Evolutionary conservation across 2,888 invertebrate genomes (phyloP), one percentile per base, ranked within the genome.

Genomic region (Meloe dianella): DNA sequence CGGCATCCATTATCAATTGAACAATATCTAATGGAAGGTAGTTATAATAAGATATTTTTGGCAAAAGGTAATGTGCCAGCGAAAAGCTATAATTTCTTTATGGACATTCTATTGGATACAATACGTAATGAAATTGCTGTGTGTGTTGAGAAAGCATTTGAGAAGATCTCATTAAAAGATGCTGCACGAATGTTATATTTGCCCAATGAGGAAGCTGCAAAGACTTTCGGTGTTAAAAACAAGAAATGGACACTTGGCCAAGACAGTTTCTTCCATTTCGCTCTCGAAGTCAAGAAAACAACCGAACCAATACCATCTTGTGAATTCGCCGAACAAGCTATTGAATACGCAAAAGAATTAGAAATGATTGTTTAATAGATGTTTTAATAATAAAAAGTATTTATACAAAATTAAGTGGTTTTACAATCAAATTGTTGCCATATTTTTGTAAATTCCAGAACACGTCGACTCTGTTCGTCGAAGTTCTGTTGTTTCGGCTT

Each of bases 1-100:
- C 89, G 92, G 70, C 97, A 98, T 80, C 97, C 98, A 0, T 87
- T 99, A 12, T 95, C 96, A 9, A 88, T 99, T 79, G 99, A 99
- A 79, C 99, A 99, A 83, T 98, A 97, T 83, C 88, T 99, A 63
- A 99, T 99, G 98, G 99, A 99, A 83, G 99, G 99, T 59, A 96
- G 97, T 74, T 99, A 99, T 82, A 98, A 99, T 82, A 99, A 99
- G 85, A 94, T 96, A 64, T 96, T 96, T 81, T 87, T 95, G 75
- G 95, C 95, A 1, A 94, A 95, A 87, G 96, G 93, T 27, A 97
- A 96, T 84, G 97, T 98, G 6, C 98, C 99, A 67, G 96, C 98
- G 0, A 94, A 94, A 71, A 94, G 93, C 71, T 99, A 98, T 84
- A 96, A 94, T 70, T 92, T 96, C 77, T 99, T 99, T 84, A 98